Base-by-base conservation (phyloP, 2,113 vertebrate species). In the Lycaon pictus region DNA sequence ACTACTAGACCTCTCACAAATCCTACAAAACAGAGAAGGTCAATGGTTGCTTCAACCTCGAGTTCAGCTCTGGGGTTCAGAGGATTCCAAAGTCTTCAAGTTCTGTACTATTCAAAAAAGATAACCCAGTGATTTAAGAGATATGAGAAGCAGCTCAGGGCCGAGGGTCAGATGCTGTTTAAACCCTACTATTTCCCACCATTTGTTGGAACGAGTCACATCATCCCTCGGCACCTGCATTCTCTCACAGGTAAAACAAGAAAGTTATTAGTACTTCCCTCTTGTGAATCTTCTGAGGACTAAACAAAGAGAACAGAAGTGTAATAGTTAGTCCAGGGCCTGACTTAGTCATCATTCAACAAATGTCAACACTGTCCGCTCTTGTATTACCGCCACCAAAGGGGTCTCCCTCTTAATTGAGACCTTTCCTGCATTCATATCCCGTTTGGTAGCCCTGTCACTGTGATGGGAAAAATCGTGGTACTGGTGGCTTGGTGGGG, bases 81-180 rank as follows among this genome's bases (percentile, higher is more conserved):
- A 71, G n/a, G 80, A 74, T 81, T 84, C 56, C 37, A 69, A 95
- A 94, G 65, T 63, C 51, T 90, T 90, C 58, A 84, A 94, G 71
- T 81, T 92, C 29, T 94, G 1, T 58, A 88, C 65, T 11, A 22
- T 32, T 90, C 9, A 35, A 67, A 77, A 67, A 51, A 72, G 32
- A 32, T 37, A 85, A 72, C 2, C 25, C 56, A n/a, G 35, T 80
- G 29, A 90, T 71, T 84, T 32, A 96, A 92, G 74, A n/a, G 22
- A 37, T 19, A 48, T 32, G 35, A 7, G 48, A 90, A 53, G 23
- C 48, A 90, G 8, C 80, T 77, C 79, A 10, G 55, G 10, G 17
- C 85, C 84, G 22, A 58, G 27, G 17, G 15, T 25, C n/a, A n/a
- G 62, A 69, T 43, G 13, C 27, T 32, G 7, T 56, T 77, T 32